These are phyloP conservation scores for Felis chaus DNA, from an alignment of 2,113 vertebrate species.

Conservation along the genomic window DNA sequence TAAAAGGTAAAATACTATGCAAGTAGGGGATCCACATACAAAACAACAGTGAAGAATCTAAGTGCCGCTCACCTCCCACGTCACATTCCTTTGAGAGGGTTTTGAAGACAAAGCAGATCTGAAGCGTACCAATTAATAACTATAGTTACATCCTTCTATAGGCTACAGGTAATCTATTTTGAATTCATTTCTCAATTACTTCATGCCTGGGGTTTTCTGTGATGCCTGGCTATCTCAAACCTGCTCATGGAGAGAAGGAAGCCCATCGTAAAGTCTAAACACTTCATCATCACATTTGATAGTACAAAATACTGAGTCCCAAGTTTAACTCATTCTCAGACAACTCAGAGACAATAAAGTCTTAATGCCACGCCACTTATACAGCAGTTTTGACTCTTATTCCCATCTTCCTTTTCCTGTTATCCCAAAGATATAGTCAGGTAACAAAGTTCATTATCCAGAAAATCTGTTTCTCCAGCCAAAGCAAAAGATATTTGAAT, in stretches of 20 bases:
- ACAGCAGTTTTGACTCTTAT: not conserved
- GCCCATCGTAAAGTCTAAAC: constrained; percentile 28
- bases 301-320: not conserved
- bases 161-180: not conserved
- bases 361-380: constrained; percentile 47
- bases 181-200: constrained; percentile 20
- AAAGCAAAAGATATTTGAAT: constrained; percentile 47
- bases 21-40: not conserved
- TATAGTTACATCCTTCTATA: not conserved
- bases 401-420: not conserved
- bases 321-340: not conserved
- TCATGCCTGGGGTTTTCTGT: not conserved
- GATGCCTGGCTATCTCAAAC: constrained; percentile 17
- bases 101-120: not conserved
- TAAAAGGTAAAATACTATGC: not conserved
- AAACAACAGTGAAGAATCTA: not conserved
- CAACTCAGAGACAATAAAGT: constrained; percentile 48
- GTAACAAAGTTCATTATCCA: constrained; percentile 51
- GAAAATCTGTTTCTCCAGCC: constrained; percentile 49
- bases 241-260: constrained; percentile 37
- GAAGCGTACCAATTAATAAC: not conserved
- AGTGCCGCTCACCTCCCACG: not conserved
- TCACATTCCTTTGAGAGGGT: not conserved
- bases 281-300: constrained; percentile 28
- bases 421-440: constrained; percentile 26